Evolutionary conservation across 2,113 vertebrate genomes (phyloP).

Genomic region (Empidonax alnorum): DNA sequence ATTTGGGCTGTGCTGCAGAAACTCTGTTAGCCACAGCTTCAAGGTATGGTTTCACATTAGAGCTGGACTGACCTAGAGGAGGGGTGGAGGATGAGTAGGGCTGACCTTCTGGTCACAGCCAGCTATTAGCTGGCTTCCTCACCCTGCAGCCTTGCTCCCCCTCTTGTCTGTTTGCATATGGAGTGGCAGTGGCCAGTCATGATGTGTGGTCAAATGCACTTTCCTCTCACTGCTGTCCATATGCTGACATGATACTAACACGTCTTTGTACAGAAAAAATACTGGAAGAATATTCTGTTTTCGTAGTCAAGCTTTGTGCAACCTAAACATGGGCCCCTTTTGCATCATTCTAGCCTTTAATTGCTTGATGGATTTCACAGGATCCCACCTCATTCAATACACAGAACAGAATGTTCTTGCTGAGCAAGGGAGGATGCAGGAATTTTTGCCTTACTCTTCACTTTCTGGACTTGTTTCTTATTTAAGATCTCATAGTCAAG

Average conservation of each 20-base stretch:
- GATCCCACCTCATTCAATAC: neutral
- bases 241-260: neutral
- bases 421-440: neutral
- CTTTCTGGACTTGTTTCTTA: neutral
- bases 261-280: neutral
- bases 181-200: neutral
- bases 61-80: neutral
- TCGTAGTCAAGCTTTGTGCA: neutral
- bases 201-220: neutral
- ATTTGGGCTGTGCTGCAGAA: neutral
- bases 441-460: neutral
- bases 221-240: neutral
- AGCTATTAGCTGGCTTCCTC: neutral
- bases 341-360: slow-evolving; percentile 2
- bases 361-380: slow-evolving; percentile 55
- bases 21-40: neutral
- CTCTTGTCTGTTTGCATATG: neutral
- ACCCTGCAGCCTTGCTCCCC: neutral
- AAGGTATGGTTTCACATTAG: neutral
- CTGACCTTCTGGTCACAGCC: neutral
- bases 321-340: neutral
- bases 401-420: neutral
- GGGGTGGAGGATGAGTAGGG: neutral
- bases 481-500: neutral
- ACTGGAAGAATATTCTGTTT: neutral